Conservation (phyloP, 2,113 vertebrate genomes). For the Tamias sibiricus region DNA sequence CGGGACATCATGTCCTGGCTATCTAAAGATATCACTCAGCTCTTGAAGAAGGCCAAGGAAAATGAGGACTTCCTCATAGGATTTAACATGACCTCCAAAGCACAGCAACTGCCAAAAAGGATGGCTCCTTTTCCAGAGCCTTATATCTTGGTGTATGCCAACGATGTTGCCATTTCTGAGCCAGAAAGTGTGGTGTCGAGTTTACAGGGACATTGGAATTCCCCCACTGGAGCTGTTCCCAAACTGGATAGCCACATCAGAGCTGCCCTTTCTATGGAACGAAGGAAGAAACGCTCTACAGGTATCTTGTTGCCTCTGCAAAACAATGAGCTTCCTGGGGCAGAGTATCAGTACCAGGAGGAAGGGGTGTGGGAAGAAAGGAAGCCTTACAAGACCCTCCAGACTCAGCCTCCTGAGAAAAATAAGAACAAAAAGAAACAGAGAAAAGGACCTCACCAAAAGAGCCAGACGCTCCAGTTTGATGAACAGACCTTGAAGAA, state of each 20-base stretch:
- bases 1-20: constrained; percentile 91
- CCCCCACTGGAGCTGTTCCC: constrained; percentile 75
- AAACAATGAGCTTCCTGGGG: constrained; percentile 96
- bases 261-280: constrained; percentile 58
- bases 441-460: constrained; percentile 90
- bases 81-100: constrained; percentile 87
- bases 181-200: constrained; percentile 93
- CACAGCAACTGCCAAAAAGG: constrained; percentile 84
- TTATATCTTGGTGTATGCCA: constrained; percentile 97
- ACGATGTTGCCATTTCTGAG: constrained; percentile 95
- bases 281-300: constrained; percentile 88
- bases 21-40: constrained; percentile 93
- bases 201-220: constrained; percentile 86
- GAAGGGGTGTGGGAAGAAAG: constrained; percentile 89
- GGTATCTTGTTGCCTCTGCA: constrained; percentile 91
- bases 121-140: constrained; percentile 87
- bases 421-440: constrained; percentile 91
- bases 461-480: constrained; percentile 94
- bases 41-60: constrained; percentile 90
- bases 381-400: constrained; percentile 90
- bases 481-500: constrained; percentile 96
- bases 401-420: constrained; percentile 88
- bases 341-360: constrained; percentile 90
- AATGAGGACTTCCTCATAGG: constrained; percentile 90
- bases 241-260: constrained; percentile 74